These are phyloP conservation scores for Folsomia candida DNA, from an alignment of 2,888 invertebrate genomes.

Conservation along the genomic window DNA sequence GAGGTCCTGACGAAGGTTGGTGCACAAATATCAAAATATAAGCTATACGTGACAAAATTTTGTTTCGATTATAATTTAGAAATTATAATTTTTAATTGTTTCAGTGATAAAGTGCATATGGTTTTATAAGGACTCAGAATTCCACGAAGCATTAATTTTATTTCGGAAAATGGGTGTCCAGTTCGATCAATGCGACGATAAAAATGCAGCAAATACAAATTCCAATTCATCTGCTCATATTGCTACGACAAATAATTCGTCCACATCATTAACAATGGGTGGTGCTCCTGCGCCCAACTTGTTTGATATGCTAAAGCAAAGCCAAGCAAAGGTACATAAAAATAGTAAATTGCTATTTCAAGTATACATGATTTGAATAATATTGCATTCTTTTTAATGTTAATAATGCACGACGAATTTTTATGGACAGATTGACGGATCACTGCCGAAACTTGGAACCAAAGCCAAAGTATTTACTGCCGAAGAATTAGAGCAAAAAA, in stretches of 20 bases:
- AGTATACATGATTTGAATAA: no score
- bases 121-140: constrained; percentile 10
- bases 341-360: background rate
- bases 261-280: background rate
- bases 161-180: background rate
- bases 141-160: background rate
- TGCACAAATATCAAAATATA: background rate
- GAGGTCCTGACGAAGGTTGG: constrained; percentile 10
- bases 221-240: background rate
- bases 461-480: constrained; percentile 2
- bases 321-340: constrained; percentile 8
- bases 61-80: background rate
- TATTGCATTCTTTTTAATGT: background rate
- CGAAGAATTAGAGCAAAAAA: constrained; percentile 11
- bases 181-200: constrained; percentile 2
- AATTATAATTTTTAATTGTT: background rate
- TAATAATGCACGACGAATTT: background rate
- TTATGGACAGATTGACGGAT: background rate
- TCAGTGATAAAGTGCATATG: constrained; percentile 12
- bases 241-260: background rate
- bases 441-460: background rate
- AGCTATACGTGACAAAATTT: no score
- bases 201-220: background rate
- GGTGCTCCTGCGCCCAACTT: background rate
- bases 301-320: constrained; percentile 5